A percentile compares a stretch with the other conserved stretches of the same genome.
Evolutionary conservation across 2,113 vertebrate species (phyloP).

Genomic region (Cottus gobio): DNA sequence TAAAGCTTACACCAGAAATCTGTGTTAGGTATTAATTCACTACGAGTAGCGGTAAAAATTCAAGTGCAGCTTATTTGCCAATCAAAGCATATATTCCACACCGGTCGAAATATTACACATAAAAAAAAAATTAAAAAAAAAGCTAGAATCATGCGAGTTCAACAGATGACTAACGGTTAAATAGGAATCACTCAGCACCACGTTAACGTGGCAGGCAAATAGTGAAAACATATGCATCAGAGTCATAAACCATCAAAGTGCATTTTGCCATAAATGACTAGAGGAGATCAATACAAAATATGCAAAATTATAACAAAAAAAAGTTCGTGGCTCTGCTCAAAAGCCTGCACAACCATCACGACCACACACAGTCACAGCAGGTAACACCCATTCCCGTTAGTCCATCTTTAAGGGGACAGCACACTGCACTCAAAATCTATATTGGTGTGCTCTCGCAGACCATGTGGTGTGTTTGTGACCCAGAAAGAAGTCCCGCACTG

Average conservation of each 20-base stretch:
- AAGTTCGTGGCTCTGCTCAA: neutral
- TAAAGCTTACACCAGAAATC: neutral
- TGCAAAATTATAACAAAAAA: too few relatives aligned
- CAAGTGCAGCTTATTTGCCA: neutral
- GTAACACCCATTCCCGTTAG: neutral
- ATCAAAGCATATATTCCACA: conserved; percentile 14
- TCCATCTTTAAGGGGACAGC: neutral
- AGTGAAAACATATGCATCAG: conserved; percentile 2
- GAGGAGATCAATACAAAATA: neutral
- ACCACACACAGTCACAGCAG: neutral
- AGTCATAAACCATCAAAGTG: conserved; percentile 1
- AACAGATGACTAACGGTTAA: conserved; percentile 2
- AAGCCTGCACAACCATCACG: neutral
- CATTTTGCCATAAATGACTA: neutral
- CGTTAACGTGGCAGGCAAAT: conserved; percentile 8
- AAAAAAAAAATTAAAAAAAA: too few relatives aligned
- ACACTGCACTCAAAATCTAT: neutral
- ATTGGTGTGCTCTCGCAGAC: conserved; percentile 4
- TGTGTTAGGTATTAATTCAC: neutral
- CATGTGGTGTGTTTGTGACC: neutral
- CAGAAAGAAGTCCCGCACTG: neutral
- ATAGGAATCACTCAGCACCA: conserved; percentile 16
- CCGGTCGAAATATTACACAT: neutral
- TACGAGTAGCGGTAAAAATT: neutral
- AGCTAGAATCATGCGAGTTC: conserved; percentile 26